Base-by-base conservation (phyloP, 2,797 vertebrate species). In the Taenioides sp. region DNA sequence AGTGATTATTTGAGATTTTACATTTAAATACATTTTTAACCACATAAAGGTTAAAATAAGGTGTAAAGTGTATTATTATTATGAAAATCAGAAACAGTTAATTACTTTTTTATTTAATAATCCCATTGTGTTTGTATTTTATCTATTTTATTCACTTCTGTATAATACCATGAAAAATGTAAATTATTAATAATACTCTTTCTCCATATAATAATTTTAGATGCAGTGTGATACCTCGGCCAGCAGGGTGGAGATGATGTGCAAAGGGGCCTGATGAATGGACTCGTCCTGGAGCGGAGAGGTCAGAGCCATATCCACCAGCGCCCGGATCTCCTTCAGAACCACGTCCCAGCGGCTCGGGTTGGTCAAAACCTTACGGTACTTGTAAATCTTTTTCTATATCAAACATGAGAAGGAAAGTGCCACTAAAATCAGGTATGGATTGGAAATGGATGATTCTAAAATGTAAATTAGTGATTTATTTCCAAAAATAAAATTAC, bases 331-430 rank as follows among this genome's bases (percentile, higher is more conserved):
- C 94, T 99, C 98, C 91, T 99, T 99, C 90, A 99, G 87, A 58
- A 98, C 98, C 65, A 99, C 96, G 47, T 99, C 98, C 96, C 97
- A 98, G 78, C 98, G 97, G 78, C 97, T 96, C 0, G 98, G 97
- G 89, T 99, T 97, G 77, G 95, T 97, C 86, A 99, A 93, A 68
- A 99, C 97, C 90, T 99, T 99, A 57, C 97, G 96, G 84, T 99
- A 99, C 88, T 99, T 99, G 89, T 99, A 99, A 88, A 98, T 98
- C 92, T 99, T 99, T 95, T 99, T 99, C 98, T 99, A 91, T 27
- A 27, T 57, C 68, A 82, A 49, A 49, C 0, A 72, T 18, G n/a
- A 50, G 0, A 6, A 9, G 54, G 16, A 52, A n/a, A 18, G 28
- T 5, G 43, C 31, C 6, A 60, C 27, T 60, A 28, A 59, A 28